These are phyloP conservation scores for Gadus chalcogrammus DNA, from an alignment of 2,113 vertebrate species.

Conservation along the genomic window DNA sequence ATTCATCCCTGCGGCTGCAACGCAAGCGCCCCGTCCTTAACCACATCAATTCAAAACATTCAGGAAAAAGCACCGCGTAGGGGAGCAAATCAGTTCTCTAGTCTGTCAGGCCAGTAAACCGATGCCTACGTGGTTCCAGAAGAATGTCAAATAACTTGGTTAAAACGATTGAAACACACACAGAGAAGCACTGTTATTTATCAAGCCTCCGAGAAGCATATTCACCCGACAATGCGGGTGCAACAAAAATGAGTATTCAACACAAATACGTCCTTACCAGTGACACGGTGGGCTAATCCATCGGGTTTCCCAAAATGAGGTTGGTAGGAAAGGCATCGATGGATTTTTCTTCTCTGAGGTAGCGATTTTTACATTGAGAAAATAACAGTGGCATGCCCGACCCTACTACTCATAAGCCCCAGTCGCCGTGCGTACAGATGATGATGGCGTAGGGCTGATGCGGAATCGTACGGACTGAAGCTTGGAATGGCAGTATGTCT, in stretches of 20 bases:
- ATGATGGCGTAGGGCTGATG: slow-evolving; percentile 60
- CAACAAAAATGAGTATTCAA: slow-evolving; percentile 55
- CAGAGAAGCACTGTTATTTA: slow-evolving; percentile 32
- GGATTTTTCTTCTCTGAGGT: slow-evolving; percentile 28
- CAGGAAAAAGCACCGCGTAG: slow-evolving; percentile 44
- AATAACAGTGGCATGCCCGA: slow-evolving; percentile 57
- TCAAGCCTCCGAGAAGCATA: slow-evolving; percentile 12
- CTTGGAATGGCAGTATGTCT: slow-evolving; percentile 53
- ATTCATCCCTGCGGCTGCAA: slow-evolving; percentile 67
- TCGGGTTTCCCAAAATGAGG: slow-evolving; percentile 46
- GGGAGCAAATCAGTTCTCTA: slow-evolving; percentile 3
- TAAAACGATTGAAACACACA: too few species aligned
- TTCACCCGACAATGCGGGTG: slow-evolving; percentile 62
- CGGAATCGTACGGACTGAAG: slow-evolving; percentile 34
- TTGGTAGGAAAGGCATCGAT: slow-evolving; percentile 17
- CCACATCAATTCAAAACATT: slow-evolving; percentile 33
- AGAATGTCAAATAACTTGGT: background rate
- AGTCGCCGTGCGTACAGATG: slow-evolving; percentile 70
- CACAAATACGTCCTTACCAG: slow-evolving; percentile 59
- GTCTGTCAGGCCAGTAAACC: background rate
- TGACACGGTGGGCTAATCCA: slow-evolving; percentile 65
- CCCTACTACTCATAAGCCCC: slow-evolving; percentile 55
- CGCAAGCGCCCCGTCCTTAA: slow-evolving; percentile 49
- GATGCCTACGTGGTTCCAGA: background rate
- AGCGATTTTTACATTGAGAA: slow-evolving; percentile 39